phyloP scores from a whole-genome alignment of 2,113 vertebrate genomes.

The Vireo altiloquus region DNA sequence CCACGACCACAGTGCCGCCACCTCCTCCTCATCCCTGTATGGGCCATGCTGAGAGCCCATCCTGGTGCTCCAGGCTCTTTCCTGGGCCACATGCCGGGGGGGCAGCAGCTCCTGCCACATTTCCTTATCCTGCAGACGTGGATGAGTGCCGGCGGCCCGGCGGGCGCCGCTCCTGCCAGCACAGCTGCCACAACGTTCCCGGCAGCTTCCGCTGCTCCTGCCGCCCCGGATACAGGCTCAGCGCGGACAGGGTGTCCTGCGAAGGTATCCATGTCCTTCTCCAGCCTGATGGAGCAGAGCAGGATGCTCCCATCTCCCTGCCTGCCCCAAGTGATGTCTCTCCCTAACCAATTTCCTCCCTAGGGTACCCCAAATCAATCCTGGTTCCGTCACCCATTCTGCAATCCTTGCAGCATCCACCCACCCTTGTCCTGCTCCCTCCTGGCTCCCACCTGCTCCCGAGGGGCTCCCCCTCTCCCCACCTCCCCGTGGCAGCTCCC shows the following conservation, averaged over 20 bases:
- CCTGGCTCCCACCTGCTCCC: conserved; percentile 45
- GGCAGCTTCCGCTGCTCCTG: conserved; percentile 79
- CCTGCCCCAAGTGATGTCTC: not conserved
- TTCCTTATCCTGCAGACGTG: conserved; percentile 58
- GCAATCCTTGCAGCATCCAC: conserved; percentile 40
- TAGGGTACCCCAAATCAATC: conserved; percentile 65
- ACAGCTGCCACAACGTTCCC: conserved; percentile 74
- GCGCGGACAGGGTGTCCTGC: conserved; percentile 67
- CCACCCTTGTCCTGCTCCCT: conserved; percentile 54
- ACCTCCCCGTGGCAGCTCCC: not conserved
- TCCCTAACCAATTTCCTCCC: not conserved
- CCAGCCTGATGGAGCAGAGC: not conserved
- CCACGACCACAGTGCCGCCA: accelerated
- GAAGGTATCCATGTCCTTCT: conserved; percentile 53
- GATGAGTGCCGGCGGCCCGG: conserved; percentile 73
- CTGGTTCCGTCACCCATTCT: conserved; percentile 65
- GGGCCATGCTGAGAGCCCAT: accelerated
- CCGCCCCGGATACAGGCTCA: conserved; percentile 71
- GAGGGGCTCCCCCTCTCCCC: conserved; percentile 44
- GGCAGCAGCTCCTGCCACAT: not conserved
- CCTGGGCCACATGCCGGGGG: accelerated
- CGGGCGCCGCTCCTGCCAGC: conserved; percentile 68
- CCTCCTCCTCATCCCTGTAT: accelerated
- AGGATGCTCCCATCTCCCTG: not conserved
- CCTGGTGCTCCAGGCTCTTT: accelerated